A percentile compares a stretch with the other conserved stretches of the same genome.
Conservation (phyloP, 2,797 vertebrate species). For the Pristis pectinata region DNA sequence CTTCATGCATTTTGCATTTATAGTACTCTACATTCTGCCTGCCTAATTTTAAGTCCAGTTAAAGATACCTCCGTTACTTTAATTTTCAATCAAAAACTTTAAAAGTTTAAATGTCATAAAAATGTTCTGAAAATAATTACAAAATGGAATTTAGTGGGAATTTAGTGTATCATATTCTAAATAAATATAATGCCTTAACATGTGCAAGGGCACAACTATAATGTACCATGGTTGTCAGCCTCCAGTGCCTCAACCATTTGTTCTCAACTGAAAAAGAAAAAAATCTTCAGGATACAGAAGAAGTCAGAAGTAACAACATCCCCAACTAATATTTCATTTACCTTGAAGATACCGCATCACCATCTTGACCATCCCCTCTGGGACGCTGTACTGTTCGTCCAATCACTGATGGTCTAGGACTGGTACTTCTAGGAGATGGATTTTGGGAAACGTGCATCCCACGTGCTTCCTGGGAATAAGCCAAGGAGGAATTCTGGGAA, state of each 20-base stretch:
- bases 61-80: too few species aligned
- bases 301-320: not conserved
- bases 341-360: slow-evolving; percentile 82
- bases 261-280: not conserved
- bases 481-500: slow-evolving; percentile 89
- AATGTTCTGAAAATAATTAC: not conserved
- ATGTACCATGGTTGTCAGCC: not conserved
- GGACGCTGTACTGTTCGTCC: slow-evolving; percentile 80
- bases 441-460: slow-evolving; percentile 65
- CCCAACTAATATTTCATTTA: slow-evolving; percentile 47
- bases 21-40: not conserved
- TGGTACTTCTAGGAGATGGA: slow-evolving; percentile 72
- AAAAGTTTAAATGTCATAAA: not conserved
- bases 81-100: not conserved
- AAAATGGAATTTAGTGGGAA: not conserved
- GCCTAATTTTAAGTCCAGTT: not conserved
- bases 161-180: not conserved
- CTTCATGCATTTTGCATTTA: not conserved
- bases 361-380: slow-evolving; percentile 89
- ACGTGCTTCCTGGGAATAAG: slow-evolving; percentile 69
- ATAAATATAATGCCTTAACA: not conserved
- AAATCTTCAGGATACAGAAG: not conserved
- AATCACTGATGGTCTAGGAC: slow-evolving; percentile 82
- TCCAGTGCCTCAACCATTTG: not conserved
- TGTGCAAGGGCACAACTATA: not conserved